Base-by-base conservation (phyloP, 2,797 vertebrate genomes). In the Columba guinea region DNA sequence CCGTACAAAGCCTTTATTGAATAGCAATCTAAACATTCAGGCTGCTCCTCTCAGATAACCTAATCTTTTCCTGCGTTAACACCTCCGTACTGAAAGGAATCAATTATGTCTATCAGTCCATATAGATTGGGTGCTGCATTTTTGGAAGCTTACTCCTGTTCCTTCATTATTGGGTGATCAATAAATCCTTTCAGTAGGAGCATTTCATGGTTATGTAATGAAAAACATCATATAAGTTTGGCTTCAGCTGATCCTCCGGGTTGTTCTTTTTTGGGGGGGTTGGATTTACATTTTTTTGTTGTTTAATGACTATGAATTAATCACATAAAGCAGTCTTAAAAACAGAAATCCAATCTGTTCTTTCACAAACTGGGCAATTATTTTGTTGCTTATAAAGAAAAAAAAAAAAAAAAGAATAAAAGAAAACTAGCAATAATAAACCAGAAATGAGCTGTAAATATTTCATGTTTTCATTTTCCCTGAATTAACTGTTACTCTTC, bases 81-180 rank as follows among this genome's bases (percentile, higher is more conserved):
- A 91, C 51, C 58, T 89, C 56, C 22, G 39, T 12, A 24, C 46
- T 84, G 75, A 96, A 96, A 93, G 81, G 77, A 84, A 95, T 96
- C 86, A 89, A 44, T 97, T 96, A 80, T 84, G 58, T 60, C 75
- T 84, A 62, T 81, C 32, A 14, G 90, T 95, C 90, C 91, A 79
- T 68, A 93, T 37, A 78, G 93, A 97, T 90, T 90, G 81, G 79
- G 62, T 51, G 62, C 77, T 95, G 80, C 4, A 2, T 95, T 95
- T 93, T 68, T 78, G 86, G 91, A 92, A 89, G 80, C 56, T 92
- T 93, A 88, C 32, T 64, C 76, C 91, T 92, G 79, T 86, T 93
- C 74, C 74, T 87, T 97, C 92, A 94, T 95, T 97, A 97, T 76
- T 90, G 65, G 30, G 44, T 59, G 82, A 93, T 97, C 97, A 95